Conservation (phyloP, 1,140 invertebrate species). For the Lasioglossum baleicum region DNA sequence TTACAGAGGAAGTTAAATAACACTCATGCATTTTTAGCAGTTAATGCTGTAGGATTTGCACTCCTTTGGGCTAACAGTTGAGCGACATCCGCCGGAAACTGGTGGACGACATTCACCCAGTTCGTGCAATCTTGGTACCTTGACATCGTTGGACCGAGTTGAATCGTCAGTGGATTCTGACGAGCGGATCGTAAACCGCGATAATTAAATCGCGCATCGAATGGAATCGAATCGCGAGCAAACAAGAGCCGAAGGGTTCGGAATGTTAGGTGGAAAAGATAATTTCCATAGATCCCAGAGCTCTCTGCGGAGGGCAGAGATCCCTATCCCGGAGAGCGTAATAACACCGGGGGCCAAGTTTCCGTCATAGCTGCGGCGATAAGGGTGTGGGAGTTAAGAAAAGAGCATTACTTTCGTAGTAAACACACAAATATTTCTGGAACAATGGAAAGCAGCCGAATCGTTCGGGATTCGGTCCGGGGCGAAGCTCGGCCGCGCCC, state of each 20-base stretch:
- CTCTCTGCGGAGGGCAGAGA: background rate
- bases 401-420: constrained; percentile 50
- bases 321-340: constrained; percentile 13
- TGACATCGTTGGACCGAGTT: background rate
- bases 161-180: too few species aligned
- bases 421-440: constrained; percentile 55
- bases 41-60: too few species aligned
- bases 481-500: background rate
- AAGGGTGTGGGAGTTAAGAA: constrained; percentile 35
- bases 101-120: background rate
- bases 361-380: constrained; percentile 31
- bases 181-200: too few species aligned
- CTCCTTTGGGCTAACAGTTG: too few species aligned
- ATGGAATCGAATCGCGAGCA: background rate
- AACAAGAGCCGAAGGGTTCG: background rate
- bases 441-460: constrained; percentile 45
- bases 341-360: constrained; percentile 28
- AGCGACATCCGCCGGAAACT: background rate
- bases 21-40: too few species aligned
- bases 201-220: background rate
- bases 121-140: background rate
- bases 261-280: background rate
- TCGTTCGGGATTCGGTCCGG: constrained; percentile 30
- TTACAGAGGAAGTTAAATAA: too few species aligned
- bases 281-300: constrained; percentile 41